Percentiles rank a stretch among this genome's conserved stretches.
phyloP scores from a whole-genome alignment of 1,140 invertebrate genomes.

The Pogonus chalceus region DNA sequence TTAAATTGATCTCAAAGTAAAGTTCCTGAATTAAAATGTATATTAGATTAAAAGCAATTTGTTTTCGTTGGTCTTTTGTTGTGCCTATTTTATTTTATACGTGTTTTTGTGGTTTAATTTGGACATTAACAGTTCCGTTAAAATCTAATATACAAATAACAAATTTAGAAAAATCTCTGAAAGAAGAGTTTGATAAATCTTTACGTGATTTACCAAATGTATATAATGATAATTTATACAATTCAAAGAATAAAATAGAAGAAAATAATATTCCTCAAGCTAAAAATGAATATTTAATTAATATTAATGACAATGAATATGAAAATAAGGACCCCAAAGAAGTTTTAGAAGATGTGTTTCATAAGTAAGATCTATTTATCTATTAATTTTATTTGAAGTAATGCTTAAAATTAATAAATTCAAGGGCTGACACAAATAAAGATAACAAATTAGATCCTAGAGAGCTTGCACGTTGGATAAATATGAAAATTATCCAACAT shows the following conservation, averaged over 20 bases:
- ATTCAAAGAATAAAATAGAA: neutral
- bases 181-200: constrained; percentile 7
- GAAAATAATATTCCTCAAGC: neutral
- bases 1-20: neutral
- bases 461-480: constrained; percentile 64
- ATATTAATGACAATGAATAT: constrained; percentile 29
- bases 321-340: constrained; percentile 33
- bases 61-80: constrained; percentile 29
- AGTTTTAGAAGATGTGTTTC: constrained; percentile 42
- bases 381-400: too few species aligned
- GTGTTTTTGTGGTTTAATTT: constrained; percentile 28
- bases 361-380: too few species aligned
- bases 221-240: neutral
- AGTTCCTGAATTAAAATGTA: constrained; percentile 2
- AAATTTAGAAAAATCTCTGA: neutral
- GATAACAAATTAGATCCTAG: constrained; percentile 50
- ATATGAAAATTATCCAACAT: constrained; percentile 62
- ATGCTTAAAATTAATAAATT: constrained; percentile 20
- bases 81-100: constrained; percentile 32
- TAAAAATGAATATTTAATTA: constrained; percentile 31
- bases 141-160: constrained; percentile 25
- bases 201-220: neutral
- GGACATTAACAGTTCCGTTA: constrained; percentile 31
- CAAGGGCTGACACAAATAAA: constrained; percentile 55
- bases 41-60: neutral